These are phyloP conservation scores for Nylanderia fulva DNA, from an alignment of 1,140 invertebrate genomes.

Conservation along the genomic window DNA sequence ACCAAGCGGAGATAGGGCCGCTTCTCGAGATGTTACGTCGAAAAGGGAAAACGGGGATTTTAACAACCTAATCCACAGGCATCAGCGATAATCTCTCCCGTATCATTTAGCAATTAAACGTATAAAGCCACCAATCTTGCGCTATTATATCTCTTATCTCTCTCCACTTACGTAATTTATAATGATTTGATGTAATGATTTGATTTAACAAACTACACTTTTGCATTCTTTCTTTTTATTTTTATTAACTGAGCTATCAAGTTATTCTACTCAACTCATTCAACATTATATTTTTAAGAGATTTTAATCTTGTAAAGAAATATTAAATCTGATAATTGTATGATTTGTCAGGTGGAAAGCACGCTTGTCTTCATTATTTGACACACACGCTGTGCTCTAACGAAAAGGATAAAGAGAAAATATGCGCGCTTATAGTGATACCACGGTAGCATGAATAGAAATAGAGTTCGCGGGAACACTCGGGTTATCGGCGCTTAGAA, in stretches of 20 bases:
- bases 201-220: neutral
- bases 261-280: neutral
- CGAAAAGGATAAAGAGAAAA: neutral
- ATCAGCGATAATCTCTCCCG: neutral
- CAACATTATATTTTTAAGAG: neutral
- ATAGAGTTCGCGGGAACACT: neutral
- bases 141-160: neutral
- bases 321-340: neutral
- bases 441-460: neutral
- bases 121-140: neutral
- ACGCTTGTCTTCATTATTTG: neutral
- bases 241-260: neutral
- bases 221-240: no score
- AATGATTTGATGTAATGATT: neutral
- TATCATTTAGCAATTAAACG: neutral
- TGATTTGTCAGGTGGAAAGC: neutral
- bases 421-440: neutral
- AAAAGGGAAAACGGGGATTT: conserved; percentile 41
- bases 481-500: conserved; percentile 44
- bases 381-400: neutral
- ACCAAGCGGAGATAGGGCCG: conserved; percentile 55
- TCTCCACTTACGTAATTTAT: neutral
- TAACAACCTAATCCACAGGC: neutral
- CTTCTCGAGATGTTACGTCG: conserved; percentile 35
- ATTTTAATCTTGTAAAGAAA: neutral